Evolutionary conservation across 2,888 invertebrate genomes (phyloP).

Genomic region (Andrena camellia): DNA sequence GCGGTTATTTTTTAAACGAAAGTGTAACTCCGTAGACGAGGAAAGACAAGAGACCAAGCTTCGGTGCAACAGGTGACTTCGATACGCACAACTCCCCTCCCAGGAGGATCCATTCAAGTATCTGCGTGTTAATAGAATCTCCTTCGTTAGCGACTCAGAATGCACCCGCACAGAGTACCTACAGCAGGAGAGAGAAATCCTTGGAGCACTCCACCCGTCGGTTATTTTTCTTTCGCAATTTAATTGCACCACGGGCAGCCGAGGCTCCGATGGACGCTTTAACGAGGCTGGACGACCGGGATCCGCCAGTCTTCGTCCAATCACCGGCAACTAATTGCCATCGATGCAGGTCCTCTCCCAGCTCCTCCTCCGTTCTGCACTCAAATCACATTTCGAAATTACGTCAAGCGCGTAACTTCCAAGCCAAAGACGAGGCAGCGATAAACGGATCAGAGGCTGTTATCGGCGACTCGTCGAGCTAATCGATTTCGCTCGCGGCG

Average conservation of each 20-base stretch:
- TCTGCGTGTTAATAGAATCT: slow-evolving; percentile 5
- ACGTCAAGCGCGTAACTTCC: slow-evolving; percentile 58
- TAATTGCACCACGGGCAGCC: background rate
- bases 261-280: slow-evolving; percentile 6
- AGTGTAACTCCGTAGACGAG: background rate
- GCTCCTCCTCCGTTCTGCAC: background rate
- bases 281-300: slow-evolving; percentile 17
- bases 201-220: background rate
- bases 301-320: slow-evolving; percentile 30
- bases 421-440: slow-evolving; percentile 48
- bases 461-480: slow-evolving; percentile 44
- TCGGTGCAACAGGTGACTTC: slow-evolving; percentile 53
- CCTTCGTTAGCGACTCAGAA: background rate
- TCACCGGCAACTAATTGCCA: slow-evolving; percentile 42
- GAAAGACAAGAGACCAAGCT: slow-evolving; percentile 12
- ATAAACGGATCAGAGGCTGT: slow-evolving; percentile 61
- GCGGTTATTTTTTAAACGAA: background rate
- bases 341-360: slow-evolving; percentile 5
- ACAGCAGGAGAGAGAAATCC: background rate
- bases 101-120: slow-evolving; percentile 17
- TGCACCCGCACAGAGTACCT: background rate
- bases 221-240: background rate
- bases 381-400: slow-evolving; percentile 60
- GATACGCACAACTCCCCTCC: slow-evolving; percentile 28
- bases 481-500: slow-evolving; percentile 47